Base-by-base conservation (phyloP, 2,797 vertebrate species). In the Gallirallus australis region DNA sequence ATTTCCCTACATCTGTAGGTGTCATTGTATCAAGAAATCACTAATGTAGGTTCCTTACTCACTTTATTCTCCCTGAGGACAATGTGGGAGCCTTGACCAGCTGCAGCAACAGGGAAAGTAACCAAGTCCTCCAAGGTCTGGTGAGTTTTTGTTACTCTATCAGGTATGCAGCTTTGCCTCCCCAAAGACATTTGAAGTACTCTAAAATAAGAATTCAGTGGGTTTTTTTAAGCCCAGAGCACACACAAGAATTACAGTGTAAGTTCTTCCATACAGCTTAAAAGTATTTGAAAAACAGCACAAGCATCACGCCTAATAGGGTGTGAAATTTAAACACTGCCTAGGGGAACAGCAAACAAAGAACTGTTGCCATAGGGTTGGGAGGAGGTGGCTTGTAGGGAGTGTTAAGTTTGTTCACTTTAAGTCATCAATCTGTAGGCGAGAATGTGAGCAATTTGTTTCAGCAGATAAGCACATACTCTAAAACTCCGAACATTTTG, bases 311-410 rank as follows among this genome's bases (percentile, higher is more conserved):
- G 24, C 5, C 1, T 69, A 91, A 88, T 13, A 75, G 14, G 76
- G n/a, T 56, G 63, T 73, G 88, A 95, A 79, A 86, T 91, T 72
- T 31, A 92, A 86, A 63, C 50, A 73, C 11, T 56, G 33, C 65
- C 71, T 42, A 59, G 50, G 27, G 39, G 66, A 96, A 81, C 37
- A 59, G 76, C 76, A 83, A 91, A 71, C 65, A 94, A 96, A 89
- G 63, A 86, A 82, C 40, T 61, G 40, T 77, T 91, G 82, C 92
- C 77, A 82, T 8, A 82, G 83, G 30, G 42, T 6, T 84, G 88
- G 66, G 70, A 94, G 82, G 87, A 81, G 60, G 86, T 27, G 77
- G 57, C 70, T 93, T 78, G 50, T 25, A 88, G 87, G 53, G 82
- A 91, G 85, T 54, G 82, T 50, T 68, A 85, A 50, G 6, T 89